Base-by-base conservation (phyloP, 2,113 vertebrate genomes). In the Atherinomorus stipes region DNA sequence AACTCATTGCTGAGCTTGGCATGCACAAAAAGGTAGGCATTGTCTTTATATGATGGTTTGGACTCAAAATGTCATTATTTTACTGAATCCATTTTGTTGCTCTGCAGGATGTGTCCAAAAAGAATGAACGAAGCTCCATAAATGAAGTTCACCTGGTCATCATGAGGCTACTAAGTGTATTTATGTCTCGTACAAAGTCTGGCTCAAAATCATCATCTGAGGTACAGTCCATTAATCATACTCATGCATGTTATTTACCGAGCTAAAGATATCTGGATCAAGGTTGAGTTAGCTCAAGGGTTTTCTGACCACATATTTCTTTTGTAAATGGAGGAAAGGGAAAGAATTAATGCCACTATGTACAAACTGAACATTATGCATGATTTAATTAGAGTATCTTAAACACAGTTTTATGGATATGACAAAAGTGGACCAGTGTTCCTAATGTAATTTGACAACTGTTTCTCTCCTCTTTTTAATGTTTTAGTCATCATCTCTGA, bases 151-250 rank as follows among this genome's bases (percentile, higher is more conserved):
- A 99, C 64, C 80, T 99, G 85, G 98, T 99, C 50, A 96, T 99
- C 26, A 99, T 99, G 98, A 94, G 98, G 59, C 94, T 99, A 1
- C 95, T 99, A 31, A 99, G 98, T 3, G 98, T 99, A 66, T 99
- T 99, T 91, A 99, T 99, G 98, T 99, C 98, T 52, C 94, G 98
- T 62, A 99, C 98, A 18, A 99, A 99, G 77, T 98, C 98, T 22
- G 96, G 97, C 11, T 98, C 98, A 68, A 99, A 99, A 85, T 96
- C 98, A 11, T 98, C 97, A 31, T 96, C 97, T 70, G 98, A 99
- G 96, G 98, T 99, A 93, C 2, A 11, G 11, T 51, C 19, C 0
- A 19, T 7, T 10, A 28, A 18, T 16, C 28, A 3, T n/a, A 8
- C 9, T 34, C 31, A 31, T 56, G 25, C 28, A 28, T 28, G 28